Base-by-base conservation (phyloP, 92 coral and sea anemone species). In the Epizoanthus ramosus region DNA sequence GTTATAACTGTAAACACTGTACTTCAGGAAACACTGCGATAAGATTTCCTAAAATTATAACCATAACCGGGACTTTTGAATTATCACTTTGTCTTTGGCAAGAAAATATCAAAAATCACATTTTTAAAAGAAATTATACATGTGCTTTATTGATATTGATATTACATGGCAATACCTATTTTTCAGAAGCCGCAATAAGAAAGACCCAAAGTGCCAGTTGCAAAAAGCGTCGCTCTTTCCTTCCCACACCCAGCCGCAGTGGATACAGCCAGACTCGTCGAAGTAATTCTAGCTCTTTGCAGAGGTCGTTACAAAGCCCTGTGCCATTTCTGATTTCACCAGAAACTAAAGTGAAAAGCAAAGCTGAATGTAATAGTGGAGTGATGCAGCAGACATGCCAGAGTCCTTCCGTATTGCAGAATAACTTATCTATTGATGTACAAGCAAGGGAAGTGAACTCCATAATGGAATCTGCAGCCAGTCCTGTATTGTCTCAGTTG, bases 201-300 rank as follows among this genome's bases (percentile, higher is more conserved):
- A 76, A 67, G 61, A 70, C 93, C 8, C 87, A 71, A 82, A 91
- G 92, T 86, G 97, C 84, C 25, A 80, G 77, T 74, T 79, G 85
- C 33, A 88, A 86, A 57, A 93, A 88, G 74, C 87, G 97, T 13
- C 90, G 90, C 17, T 93, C 97, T 14, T 79, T 91, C 73, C 89
- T 93, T 25, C 97, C 97, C 45, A 93, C 97, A 22, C 94, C 97
- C 31, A 80, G 79, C 17, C 73, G 71, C 22, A 89, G 65, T 37
- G 71, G 71, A 41, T 69, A 61, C 33, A 43, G 82, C 14, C 70
- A 77, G 70, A 17, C 58, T 15, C 82, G 71, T 22, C 82, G 47
- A 57, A 77, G 24, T 15, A 61, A 57, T 77, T 41, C 71, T 8
- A 21, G 82, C 13, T 41, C 65, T 7, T 5, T 61, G 8, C 71